Evolutionary conservation across 2,888 invertebrate species (phyloP), one percentile per base, ranked within the genome.

Genomic region (Rhagonycha fulva): DNA sequence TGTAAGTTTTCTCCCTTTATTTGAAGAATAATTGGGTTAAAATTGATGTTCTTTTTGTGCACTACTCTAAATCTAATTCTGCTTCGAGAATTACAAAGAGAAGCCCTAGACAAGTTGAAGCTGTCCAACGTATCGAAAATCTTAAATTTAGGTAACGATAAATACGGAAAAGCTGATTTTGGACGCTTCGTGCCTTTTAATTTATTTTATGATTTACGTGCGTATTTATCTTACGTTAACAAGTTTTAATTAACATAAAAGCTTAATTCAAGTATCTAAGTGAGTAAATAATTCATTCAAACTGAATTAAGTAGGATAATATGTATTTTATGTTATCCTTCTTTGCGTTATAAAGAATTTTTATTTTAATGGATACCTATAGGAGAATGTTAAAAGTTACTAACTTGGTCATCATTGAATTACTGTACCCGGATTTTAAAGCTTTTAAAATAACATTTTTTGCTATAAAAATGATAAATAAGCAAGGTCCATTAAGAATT

Each of bases 21-120:
- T 74, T 76, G 80, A 75, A 71, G 74, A 70, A 79, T 83, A 83
- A 83, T 83, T 83, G 80, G 82, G 82, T 83, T 83, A 83, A 79
- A 81, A 83, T 82, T 77, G 82, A 83, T 82, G 83, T 81, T 81
- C 83, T 81, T 82, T 83, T 82, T 63, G 72, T 70, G 60, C 73
- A 62, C 26, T 70, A 47, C 62, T 62, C 47, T 62, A 74, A 78
- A 76, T 78, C 68, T 70, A 77, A 75, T 77, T 77, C 72, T 70
- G 62, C 26, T 69, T 73, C 69, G 66, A 60, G n/a, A 47, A 47
- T 47, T 47, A 47, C n/a, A n/a, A 9, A 47, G n/a, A 47, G n/a
- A 47, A 47, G n/a, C 47, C n/a, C 47, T 7, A 47, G 47, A 47
- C 47, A n/a, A n/a, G n/a, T 47, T n/a, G 2, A n/a, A 47, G 47